Evolutionary conservation across 2,113 vertebrate genomes (phyloP).

Genomic region (Anser cygnoides): DNA sequence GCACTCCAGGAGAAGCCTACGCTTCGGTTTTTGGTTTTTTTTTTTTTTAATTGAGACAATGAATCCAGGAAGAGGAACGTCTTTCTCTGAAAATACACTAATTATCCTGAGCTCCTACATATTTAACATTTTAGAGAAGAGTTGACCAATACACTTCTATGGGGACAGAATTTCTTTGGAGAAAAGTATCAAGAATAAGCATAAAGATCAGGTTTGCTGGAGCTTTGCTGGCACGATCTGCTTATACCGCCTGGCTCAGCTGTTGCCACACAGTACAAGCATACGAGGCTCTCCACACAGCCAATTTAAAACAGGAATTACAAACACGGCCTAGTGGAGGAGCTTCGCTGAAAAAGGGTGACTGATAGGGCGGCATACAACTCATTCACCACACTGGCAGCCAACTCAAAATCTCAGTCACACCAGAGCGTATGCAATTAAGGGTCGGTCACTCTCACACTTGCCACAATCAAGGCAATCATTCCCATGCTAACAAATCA

Average conservation of each 20-base stretch:
- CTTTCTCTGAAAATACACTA: neutral
- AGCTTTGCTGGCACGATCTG: neutral
- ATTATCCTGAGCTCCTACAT: neutral
- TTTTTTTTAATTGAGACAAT: neutral
- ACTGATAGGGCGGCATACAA: neutral
- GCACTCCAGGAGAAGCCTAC: neutral
- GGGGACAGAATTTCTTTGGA: neutral
- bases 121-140: neutral
- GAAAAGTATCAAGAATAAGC: neutral
- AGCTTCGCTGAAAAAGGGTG: neutral
- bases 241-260: neutral
- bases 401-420: neutral
- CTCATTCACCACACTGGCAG: neutral
- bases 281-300: neutral
- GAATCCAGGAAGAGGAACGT: neutral
- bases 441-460: neutral
- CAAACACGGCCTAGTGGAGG: neutral
- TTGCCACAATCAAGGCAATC: neutral
- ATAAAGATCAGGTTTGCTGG: neutral
- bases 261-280: accelerated
- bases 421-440: accelerated
- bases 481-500: neutral
- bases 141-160: neutral
- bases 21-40: neutral
- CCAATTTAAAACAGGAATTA: neutral